Evolutionary conservation across 1,140 invertebrate species (phyloP), one percentile per base, ranked within the genome.

Genomic region (Stratiolaelaps scimitus): DNA sequence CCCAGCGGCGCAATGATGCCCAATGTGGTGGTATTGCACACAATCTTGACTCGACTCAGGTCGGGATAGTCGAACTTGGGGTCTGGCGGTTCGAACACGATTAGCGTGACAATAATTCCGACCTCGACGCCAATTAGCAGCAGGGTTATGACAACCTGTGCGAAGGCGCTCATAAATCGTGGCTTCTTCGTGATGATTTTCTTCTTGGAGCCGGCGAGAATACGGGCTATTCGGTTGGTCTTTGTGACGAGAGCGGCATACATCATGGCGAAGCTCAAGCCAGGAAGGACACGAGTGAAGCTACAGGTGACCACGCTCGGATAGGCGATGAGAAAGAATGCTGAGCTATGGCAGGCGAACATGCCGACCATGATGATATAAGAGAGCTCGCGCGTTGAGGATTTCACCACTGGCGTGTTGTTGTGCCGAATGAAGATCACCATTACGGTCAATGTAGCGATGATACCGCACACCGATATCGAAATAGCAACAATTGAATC

Each of bases 141-240:
- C 43, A 76, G 78, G 0, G 83, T 83, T 68, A 85, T 84, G 15
- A 83, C 76, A 1, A 89, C 82, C 81, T 81, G 71, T 20, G 80
- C 79, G n/a, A 78, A 78, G 10, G 79, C 79, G 53, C 76, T 80
- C 76, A 83, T 80, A 71, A 83, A 83, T n/a, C 79, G 69, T 13
- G 85, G 84, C 71, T 88, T 88, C 68, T 84, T 82, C 1, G 84
- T 88, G 46, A 88, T 83, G 66, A 88, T 87, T 64, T 81, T 76
- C 72, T 88, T 88, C 73, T 88, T 89, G 56, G 84, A 86, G 1
- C 86, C 85, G 13, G 87, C 85, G 43, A 91, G 78, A 70, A 90
- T 89, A 19, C 88, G 74, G 0, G 87, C 86, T 43, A 91, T 91
- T 64, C 88, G 78, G 75, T 91, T 90, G 0, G 88, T 91, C 78